These are phyloP conservation scores for Bryconaethiops microstoma DNA, from an alignment of 2,797 vertebrate genomes.

Conservation along the genomic window DNA sequence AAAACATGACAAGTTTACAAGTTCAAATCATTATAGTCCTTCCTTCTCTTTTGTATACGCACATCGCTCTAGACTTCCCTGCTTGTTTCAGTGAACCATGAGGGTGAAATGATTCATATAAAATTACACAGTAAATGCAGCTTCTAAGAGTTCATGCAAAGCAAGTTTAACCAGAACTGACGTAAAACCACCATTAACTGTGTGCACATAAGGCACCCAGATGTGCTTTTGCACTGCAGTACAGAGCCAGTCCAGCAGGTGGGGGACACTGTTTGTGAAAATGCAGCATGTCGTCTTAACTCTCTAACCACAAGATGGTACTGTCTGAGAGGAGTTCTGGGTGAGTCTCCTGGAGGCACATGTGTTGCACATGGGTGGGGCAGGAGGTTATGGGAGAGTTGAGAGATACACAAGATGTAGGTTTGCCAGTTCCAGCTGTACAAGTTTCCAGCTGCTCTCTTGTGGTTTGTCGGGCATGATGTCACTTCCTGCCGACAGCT, in stretches of 20 bases:
- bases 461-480: conserved; percentile 66
- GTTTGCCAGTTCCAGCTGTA: conserved; percentile 10
- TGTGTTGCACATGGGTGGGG: conserved; percentile 13
- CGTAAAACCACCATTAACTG: not conserved
- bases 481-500: conserved; percentile 73
- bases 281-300: not conserved
- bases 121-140: not conserved
- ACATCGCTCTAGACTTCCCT: not conserved
- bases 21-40: not conserved
- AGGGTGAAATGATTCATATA: not conserved
- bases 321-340: not conserved
- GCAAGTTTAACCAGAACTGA: too few relatives aligned
- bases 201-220: too few relatives aligned
- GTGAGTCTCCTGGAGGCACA: not conserved
- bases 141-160: too few relatives aligned
- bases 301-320: conserved; percentile 68
- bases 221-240: too few relatives aligned
- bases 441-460: conserved; percentile 47
- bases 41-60: not conserved
- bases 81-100: not conserved
- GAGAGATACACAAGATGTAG: not conserved
- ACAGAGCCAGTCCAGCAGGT: not conserved
- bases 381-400: conserved; percentile 29
- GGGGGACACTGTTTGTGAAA: conserved; percentile 9
- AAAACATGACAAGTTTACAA: not conserved